These are phyloP conservation scores for Cyprinodon tularosa DNA, from an alignment of 2,113 vertebrate species.

Conservation along the genomic window DNA sequence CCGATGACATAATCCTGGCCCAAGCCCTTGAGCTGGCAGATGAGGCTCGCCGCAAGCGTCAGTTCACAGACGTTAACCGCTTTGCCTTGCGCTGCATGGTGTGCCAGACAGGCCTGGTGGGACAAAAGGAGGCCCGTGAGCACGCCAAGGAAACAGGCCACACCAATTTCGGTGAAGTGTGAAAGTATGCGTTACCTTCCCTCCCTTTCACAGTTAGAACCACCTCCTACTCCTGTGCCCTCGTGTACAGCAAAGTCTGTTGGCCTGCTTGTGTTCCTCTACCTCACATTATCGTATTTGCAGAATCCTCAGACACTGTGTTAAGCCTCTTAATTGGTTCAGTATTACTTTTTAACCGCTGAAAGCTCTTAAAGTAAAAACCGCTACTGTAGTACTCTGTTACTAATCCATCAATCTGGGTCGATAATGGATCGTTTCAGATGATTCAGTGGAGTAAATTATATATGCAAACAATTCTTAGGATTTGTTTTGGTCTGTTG, in stretches of 20 bases:
- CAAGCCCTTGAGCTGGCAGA: constrained; percentile 95
- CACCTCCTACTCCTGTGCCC: constrained; percentile 39
- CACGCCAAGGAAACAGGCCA: constrained; percentile 97
- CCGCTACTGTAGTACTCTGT: constrained; percentile 41
- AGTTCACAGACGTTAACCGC: constrained; percentile 94
- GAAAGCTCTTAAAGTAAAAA: constrained; percentile 45
- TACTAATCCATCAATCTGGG: constrained; percentile 28
- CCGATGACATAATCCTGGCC: constrained; percentile 90
- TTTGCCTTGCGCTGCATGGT: constrained; percentile 95
- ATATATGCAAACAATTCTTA: constrained; percentile 47
- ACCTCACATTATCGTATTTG: constrained; percentile 83
- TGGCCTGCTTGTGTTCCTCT: constrained; percentile 79
- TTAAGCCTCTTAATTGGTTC: constrained; percentile 45
- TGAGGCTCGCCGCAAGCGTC: constrained; percentile 90
- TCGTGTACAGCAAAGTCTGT: constrained; percentile 44
- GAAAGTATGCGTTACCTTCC: constrained; percentile 54
- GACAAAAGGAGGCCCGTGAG: constrained; percentile 92
- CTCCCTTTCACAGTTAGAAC: constrained; percentile 37
- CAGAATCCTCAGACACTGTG: constrained; percentile 51
- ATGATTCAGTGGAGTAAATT: constrained; percentile 18
- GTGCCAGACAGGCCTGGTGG: constrained; percentile 94
- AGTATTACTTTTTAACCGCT: constrained; percentile 57
- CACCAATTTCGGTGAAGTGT: constrained; percentile 97
- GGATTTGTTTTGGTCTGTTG: constrained; percentile 31
- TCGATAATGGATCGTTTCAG: constrained; percentile 13